These are phyloP conservation scores for Daphoenositta chrysoptera DNA, from an alignment of 2,113 vertebrate species.

Conservation along the genomic window DNA sequence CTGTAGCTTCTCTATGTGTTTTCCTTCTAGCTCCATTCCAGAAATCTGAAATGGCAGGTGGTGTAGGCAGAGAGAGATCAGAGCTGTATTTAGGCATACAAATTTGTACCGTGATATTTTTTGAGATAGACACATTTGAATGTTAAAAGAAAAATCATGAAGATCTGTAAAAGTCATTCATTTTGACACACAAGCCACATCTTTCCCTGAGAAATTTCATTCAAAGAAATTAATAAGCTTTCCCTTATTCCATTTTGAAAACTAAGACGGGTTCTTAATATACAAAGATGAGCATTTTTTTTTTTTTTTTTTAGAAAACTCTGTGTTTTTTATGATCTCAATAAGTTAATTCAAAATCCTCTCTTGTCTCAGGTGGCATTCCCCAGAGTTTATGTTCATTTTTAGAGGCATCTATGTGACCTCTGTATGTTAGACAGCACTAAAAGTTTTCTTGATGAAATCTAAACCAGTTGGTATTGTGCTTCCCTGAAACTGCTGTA, in stretches of 20 bases:
- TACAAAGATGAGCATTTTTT: neutral
- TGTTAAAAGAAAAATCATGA: slow-evolving; percentile 7
- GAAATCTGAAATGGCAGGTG: neutral
- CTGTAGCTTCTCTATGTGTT: neutral
- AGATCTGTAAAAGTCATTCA: neutral
- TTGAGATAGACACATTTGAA: neutral
- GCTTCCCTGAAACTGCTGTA: neutral
- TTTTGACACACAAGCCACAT: neutral
- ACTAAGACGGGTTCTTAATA: neutral
- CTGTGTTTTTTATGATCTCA: neutral
- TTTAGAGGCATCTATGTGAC: neutral
- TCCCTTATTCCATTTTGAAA: neutral
- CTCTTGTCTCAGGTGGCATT: neutral
- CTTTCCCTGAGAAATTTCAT: neutral
- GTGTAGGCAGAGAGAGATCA: neutral
- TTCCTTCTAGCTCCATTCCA: neutral
- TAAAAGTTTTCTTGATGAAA: neutral
- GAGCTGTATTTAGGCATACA: neutral
- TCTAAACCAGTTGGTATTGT: neutral
- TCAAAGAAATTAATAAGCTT: neutral
- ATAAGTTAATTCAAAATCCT: neutral
- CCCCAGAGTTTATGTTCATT: neutral
- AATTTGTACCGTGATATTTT: neutral
- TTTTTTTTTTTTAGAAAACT: neutral
- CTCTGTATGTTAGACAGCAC: neutral